Conservation (phyloP, 2,113 vertebrate genomes). For the Antechinus stuartii region DNA sequence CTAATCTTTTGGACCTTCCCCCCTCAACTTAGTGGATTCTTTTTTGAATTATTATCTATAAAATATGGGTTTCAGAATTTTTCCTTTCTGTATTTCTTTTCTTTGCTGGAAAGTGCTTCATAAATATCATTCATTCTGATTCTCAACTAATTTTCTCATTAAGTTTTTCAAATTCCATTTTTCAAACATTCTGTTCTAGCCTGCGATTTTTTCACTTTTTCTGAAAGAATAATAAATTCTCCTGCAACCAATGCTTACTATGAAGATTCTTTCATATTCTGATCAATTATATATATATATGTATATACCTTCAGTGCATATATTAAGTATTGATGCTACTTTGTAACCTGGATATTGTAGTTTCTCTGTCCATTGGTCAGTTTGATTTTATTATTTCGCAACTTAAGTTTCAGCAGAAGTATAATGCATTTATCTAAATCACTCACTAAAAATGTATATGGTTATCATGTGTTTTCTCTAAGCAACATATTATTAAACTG, state of each 20-base stretch:
- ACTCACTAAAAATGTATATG: background rate
- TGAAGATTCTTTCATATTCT: background rate
- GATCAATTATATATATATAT: background rate
- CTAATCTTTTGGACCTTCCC: background rate
- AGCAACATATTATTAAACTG: background rate
- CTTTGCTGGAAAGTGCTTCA: background rate
- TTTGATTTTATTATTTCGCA: background rate
- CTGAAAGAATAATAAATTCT: background rate
- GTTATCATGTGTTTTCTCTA: background rate
- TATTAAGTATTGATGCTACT: background rate
- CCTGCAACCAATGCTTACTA: background rate
- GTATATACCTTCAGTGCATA: background rate
- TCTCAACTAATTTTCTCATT: background rate
- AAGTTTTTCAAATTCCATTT: background rate
- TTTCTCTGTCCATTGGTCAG: background rate
- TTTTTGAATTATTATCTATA: background rate
- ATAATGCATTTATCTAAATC: background rate
- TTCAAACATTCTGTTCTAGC: background rate
- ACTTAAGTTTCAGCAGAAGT: background rate
- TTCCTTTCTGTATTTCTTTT: background rate
- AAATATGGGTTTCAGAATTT: background rate
- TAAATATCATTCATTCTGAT: background rate
- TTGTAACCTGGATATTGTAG: background rate
- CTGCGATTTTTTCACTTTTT: background rate
- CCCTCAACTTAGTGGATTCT: background rate